Conservation (phyloP, 1,140 invertebrate species). For the Drosophila quadrilineata region DNA sequence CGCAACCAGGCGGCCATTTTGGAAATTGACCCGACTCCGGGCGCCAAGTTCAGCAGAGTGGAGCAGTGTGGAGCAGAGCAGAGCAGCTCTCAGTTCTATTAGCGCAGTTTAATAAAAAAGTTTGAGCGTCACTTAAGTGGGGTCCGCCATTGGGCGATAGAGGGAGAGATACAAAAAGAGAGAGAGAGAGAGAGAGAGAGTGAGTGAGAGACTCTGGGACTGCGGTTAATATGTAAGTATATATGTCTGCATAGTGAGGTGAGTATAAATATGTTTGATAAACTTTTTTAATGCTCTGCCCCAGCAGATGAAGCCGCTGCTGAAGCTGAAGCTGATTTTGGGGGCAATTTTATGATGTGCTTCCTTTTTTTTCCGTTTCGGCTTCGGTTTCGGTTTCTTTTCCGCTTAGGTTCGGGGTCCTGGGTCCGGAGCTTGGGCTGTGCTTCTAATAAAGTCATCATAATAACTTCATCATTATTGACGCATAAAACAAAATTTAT, state of each 20-base stretch:
- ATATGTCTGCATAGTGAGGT: slow-evolving; percentile 28
- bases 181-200: not conserved
- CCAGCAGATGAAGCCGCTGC: not conserved
- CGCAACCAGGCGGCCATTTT: slow-evolving; percentile 74
- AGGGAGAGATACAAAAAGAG: not conserved
- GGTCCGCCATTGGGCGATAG: slow-evolving; percentile 14
- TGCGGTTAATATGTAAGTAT: slow-evolving; percentile 64
- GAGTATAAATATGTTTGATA: slow-evolving; percentile 46
- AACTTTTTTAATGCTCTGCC: slow-evolving; percentile 74
- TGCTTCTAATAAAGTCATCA: slow-evolving; percentile 74
- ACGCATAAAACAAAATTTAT: slow-evolving; percentile 79
- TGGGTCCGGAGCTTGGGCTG: not conserved
- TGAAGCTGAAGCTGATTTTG: not conserved
- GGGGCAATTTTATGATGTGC: slow-evolving; percentile 59
- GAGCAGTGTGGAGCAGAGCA: not conserved
- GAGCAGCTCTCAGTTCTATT: slow-evolving; percentile 51
- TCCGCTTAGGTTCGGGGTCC: slow-evolving; percentile 22
- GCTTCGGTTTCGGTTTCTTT: slow-evolving; percentile 28
- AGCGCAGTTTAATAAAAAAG: slow-evolving; percentile 79
- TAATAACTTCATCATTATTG: slow-evolving; percentile 80
- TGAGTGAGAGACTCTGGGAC: slow-evolving; percentile 1
- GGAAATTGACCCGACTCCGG: slow-evolving; percentile 55
- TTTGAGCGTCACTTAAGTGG: slow-evolving; percentile 72
- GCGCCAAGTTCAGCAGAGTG: slow-evolving; percentile 1
- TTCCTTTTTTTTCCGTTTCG: slow-evolving; percentile 22